Base-by-base conservation (phyloP, 2,797 vertebrate species). In the Enteromius unitaeniatus region DNA sequence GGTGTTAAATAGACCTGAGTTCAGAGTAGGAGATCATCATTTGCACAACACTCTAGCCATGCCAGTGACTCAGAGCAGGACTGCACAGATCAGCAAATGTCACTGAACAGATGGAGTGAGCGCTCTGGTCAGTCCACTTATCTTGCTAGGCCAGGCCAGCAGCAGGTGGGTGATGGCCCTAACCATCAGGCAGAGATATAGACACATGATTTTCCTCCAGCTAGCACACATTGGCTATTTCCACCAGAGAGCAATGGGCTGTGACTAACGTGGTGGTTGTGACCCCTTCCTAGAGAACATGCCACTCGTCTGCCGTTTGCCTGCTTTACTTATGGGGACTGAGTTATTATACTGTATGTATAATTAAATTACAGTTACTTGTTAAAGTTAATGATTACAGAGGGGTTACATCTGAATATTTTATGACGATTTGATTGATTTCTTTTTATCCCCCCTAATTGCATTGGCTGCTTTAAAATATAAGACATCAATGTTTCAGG, bases 131-230 rank as follows among this genome's bases (percentile, higher is more conserved):
- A 37, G 74, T 69, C 37, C 21, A 78, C 82, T 45, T 49, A 47
- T 83, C 74, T 77, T 78, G 74, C 51, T 62, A 42, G 37, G 65
- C 65, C 75, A 70, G 65, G 74, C 51, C 26, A 78, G 77, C 81
- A 86, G 85, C 76, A 79, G 76, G 85, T 67, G 81, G 69, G 37
- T 26, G 34, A 76, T 21, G 42, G 62, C 62, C 76, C 68, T 78
- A 65, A 72, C 23, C 79, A 82, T 78, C 67, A 72, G 79, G 42
- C 37, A 74, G 68, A 53, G n/a, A 37, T 37, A 31, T 42, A 45
- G n/a, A 67, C 62, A 7, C 68, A 55, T 13, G 21, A 28, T 28
- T 60, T 81, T 81, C n/a, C 79, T 72, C 45, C 26, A 76, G 45
- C 45, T 78, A 26, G 21, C 47, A 26, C n/a, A 51, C 58, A 47